Evolutionary conservation across 2,888 invertebrate genomes (phyloP).

Genomic region (Rapana venosa): DNA sequence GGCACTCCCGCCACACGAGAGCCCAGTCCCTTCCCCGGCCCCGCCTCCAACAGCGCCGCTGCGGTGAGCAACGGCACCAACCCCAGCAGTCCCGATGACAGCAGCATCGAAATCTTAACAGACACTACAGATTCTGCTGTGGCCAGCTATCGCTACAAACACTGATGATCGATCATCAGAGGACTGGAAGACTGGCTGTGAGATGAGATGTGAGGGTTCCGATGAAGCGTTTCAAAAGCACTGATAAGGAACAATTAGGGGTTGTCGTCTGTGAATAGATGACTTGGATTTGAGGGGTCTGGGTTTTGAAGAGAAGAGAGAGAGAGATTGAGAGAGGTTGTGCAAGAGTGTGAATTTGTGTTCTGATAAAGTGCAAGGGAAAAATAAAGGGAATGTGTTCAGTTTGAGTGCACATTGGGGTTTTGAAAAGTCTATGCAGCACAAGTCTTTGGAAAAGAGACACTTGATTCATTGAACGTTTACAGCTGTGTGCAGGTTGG

Average conservation of each 20-base stretch:
- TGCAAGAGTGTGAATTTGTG: background rate
- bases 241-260: background rate
- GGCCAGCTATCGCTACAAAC: slow-evolving; percentile 60
- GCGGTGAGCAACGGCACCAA: slow-evolving; percentile 55
- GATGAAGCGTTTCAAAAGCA: background rate
- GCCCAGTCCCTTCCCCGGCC: slow-evolving; percentile 54
- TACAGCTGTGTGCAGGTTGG: too few relatives aligned
- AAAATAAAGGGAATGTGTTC: background rate
- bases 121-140: slow-evolving; percentile 57
- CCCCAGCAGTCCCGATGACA: slow-evolving; percentile 69
- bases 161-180: background rate
- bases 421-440: slow-evolving; percentile 10
- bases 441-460: background rate
- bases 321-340: background rate
- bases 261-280: background rate
- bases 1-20: slow-evolving; percentile 56
- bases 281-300: background rate
- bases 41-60: slow-evolving; percentile 48
- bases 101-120: slow-evolving; percentile 74
- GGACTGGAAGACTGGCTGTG: too few relatives aligned
- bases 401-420: too few relatives aligned
- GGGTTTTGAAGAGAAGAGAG: background rate
- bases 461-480: too few relatives aligned
- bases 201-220: background rate
- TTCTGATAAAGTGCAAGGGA: background rate